A percentile compares a stretch with the other conserved stretches of the same genome.
phyloP scores from a whole-genome alignment of 2,888 invertebrate genomes.

The Habrosyne pyritoides region DNA sequence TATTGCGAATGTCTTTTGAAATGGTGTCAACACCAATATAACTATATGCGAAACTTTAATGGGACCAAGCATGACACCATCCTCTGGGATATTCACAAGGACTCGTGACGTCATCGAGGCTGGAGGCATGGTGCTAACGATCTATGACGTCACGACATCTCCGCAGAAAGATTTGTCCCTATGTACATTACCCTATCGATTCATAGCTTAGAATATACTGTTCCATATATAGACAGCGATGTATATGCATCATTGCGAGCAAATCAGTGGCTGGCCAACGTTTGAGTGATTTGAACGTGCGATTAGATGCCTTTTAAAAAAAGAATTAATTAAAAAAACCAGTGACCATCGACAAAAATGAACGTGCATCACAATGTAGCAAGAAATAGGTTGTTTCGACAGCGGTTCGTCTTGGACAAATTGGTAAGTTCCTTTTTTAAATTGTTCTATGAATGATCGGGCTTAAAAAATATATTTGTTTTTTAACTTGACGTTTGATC shows the following conservation, averaged over 20 bases:
- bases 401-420: conserved; percentile 54
- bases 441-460: conserved; percentile 1
- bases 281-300: conserved; percentile 59
- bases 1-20: conserved; percentile 16
- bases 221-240: conserved; percentile 42
- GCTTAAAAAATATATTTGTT: conserved; percentile 6
- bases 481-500: conserved; percentile 46
- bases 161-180: conserved; percentile 57
- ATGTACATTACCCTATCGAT: conserved; percentile 60
- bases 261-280: conserved; percentile 54
- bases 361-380: conserved; percentile 67
- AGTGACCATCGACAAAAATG: conserved; percentile 37
- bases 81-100: conserved; percentile 48
- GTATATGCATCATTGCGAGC: conserved; percentile 55
- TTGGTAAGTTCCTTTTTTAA: conserved; percentile 54
- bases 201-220: conserved; percentile 39
- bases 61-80: conserved; percentile 37
- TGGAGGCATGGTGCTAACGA: conserved; percentile 64
- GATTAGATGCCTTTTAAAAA: conserved; percentile 29
- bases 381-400: conserved; percentile 50
- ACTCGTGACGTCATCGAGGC: conserved; percentile 65
- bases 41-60: conserved; percentile 44
- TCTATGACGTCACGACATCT: conserved; percentile 75
- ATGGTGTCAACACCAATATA: conserved; percentile 18
- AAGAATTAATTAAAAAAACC: conserved; percentile 28